phyloP scores from a whole-genome alignment of 2,797 vertebrate species.

The Rhynchonycteris naso region DNA sequence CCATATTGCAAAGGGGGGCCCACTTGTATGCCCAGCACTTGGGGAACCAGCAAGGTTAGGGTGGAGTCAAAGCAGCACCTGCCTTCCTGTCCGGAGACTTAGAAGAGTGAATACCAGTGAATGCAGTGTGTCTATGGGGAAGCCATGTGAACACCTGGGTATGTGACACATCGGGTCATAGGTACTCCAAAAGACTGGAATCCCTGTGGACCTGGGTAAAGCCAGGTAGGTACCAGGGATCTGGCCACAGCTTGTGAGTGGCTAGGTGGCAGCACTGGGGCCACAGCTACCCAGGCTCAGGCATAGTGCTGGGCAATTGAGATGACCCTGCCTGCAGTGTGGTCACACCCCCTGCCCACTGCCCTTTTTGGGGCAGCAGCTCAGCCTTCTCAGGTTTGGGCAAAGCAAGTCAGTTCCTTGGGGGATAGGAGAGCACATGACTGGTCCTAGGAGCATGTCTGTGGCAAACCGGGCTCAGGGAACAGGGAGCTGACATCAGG shows the following conservation, averaged over 20 bases:
- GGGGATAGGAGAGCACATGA: neutral
- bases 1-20: neutral
- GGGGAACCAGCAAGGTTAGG: rapidly evolving
- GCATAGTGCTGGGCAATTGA: too few relatives aligned
- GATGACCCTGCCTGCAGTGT: too few relatives aligned
- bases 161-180: too few relatives aligned
- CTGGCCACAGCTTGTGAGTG: neutral
- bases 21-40: neutral
- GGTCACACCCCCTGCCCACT: neutral
- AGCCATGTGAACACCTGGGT: rapidly evolving
- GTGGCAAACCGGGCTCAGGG: neutral
- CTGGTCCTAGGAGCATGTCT: neutral
- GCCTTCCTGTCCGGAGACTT: neutral
- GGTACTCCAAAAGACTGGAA: neutral
- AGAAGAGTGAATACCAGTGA: too few relatives aligned
- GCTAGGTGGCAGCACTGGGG: too few relatives aligned
- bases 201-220: neutral
- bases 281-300: neutral
- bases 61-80: neutral
- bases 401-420: too few relatives aligned
- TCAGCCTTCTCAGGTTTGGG: neutral
- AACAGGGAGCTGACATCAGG: neutral
- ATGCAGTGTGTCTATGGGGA: neutral
- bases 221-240: neutral
- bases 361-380: neutral